These are phyloP conservation scores for Fistularia tabacaria DNA, from an alignment of 2,797 vertebrate species.

Conservation along the genomic window DNA sequence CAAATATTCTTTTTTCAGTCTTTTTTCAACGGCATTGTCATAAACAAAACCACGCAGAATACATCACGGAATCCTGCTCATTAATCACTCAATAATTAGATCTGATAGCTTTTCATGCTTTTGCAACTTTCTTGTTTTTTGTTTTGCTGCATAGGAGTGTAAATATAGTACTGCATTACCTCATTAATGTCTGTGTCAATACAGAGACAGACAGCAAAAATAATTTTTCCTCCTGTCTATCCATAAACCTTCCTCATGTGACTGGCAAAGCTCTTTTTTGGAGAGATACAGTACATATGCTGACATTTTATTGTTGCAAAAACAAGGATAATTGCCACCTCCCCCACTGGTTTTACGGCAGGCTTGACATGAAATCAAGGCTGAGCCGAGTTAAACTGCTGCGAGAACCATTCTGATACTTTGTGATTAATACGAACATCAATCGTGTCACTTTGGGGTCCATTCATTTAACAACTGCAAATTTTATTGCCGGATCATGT, in stretches of 20 bases:
- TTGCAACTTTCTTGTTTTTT: background rate
- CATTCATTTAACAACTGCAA: constrained; percentile 31
- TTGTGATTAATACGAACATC: constrained; percentile 26
- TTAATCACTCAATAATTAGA: constrained; percentile 7
- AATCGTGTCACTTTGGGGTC: constrained; percentile 27
- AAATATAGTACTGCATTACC: constrained; percentile 35
- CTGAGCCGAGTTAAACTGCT: constrained; percentile 35
- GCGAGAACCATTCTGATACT: constrained; percentile 45
- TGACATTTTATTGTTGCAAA: constrained; percentile 40
- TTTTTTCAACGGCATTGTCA: no score
- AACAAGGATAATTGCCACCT: constrained; percentile 43
- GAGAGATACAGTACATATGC: constrained; percentile 22
- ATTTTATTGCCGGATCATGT: background rate
- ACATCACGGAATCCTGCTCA: no score
- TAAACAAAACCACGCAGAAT: no score
- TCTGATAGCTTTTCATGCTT: constrained; percentile 13
- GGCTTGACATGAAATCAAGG: constrained; percentile 29
- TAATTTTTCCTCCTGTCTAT: constrained; percentile 20
- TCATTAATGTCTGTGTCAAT: constrained; percentile 38
- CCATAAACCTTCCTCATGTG: constrained; percentile 18
- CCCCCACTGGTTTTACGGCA: constrained; percentile 23
- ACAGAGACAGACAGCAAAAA: constrained; percentile 25
- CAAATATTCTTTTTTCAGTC: no score
- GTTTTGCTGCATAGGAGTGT: constrained; percentile 4
- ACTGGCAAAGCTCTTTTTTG: constrained; percentile 31